Percentiles rank a stretch among this genome's conserved stretches.
These are phyloP conservation scores for Brachionus koreanus DNA, from an alignment of 1,140 invertebrate species.

Conservation along the genomic window DNA sequence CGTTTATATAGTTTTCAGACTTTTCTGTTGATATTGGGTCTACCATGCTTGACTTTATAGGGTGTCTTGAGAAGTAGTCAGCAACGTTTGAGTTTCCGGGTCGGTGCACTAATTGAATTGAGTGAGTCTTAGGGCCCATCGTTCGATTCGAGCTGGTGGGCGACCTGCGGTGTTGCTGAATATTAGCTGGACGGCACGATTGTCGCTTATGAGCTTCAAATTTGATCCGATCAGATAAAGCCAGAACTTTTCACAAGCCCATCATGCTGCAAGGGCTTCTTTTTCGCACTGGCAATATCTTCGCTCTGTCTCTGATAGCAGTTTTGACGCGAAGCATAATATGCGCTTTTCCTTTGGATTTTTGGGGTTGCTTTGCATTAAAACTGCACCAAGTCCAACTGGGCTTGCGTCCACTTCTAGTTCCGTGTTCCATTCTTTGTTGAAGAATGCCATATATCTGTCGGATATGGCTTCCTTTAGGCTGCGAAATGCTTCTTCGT, in stretches of 20 bases:
- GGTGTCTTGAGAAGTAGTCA: too few species aligned
- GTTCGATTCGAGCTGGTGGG: not conserved
- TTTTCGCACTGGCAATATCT: constrained; percentile 51
- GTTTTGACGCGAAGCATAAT: constrained; percentile 49
- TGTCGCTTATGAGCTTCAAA: not conserved
- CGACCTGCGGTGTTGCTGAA: not conserved
- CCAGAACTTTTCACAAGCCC: not conserved
- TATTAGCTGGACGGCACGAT: not conserved
- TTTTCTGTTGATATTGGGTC: not conserved
- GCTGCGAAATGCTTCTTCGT: constrained; percentile 28
- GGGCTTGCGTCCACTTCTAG: constrained; percentile 48
- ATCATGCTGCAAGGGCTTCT: constrained; percentile 47
- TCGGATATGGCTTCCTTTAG: constrained; percentile 6
- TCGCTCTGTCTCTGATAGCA: constrained; percentile 46
- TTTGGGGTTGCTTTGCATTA: constrained; percentile 51
- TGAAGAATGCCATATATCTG: not conserved
- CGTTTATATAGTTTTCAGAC: not conserved
- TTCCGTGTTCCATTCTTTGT: constrained; percentile 9
- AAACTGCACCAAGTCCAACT: constrained; percentile 58
- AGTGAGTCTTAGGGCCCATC: not conserved
- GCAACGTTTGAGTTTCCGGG: not conserved
- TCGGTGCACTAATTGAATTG: not conserved
- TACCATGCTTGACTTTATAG: not conserved
- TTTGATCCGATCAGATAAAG: constrained; percentile 30
- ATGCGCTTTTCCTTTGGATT: constrained; percentile 43